Evolutionary conservation across 2,888 invertebrate genomes (phyloP), one percentile per base, ranked within the genome.

Genomic region (Lepidochrysops patricia): DNA sequence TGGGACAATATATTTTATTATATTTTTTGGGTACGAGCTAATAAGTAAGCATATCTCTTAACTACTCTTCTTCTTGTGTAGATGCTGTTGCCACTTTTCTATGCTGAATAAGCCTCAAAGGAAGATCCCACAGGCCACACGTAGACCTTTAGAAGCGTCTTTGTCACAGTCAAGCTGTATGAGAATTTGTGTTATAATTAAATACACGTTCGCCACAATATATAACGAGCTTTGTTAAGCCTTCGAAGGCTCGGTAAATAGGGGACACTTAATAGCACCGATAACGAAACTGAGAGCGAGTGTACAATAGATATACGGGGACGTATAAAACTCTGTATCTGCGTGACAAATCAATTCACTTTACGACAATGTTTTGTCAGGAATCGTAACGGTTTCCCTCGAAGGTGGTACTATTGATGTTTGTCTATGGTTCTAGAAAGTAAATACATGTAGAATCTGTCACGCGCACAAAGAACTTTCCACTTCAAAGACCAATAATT

Each of bases 241-340:
- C 27, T 27, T 27, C 27, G 52, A 52, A 52, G 15, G 52, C 52
- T 52, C 52, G 52, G 52, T 27, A 52, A 52, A 52, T 52, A 52
- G 27, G 52, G 52, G 52, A 52, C 27, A 27, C 52, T 27, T 52
- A 52, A 52, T 52, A 52, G 52, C 52, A 15, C 27, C 13, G 52
- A 52, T 52, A 52, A 52, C 52, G 27, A 9, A 52, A 52, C 15
- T 26, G 26, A 43, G 43, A 43, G 43, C 43, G 43, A 43, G 43
- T 43, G 43, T 43, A 43, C 43, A 43, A 43, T 43, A 43, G 19
- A 43, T 43, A 43, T 43, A 43, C 9, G 43, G 43, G 19, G 23
- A 9, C 43, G 19, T 43, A 23, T 43, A 43, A 43, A 43, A 43
- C 43, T 43, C 43, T 43, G 43, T 43, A 43, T 43, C 23, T 43